Evolutionary conservation across 2,888 invertebrate genomes (phyloP), one percentile per base, ranked within the genome.

Genomic region (Chrysina gloriosa): DNA sequence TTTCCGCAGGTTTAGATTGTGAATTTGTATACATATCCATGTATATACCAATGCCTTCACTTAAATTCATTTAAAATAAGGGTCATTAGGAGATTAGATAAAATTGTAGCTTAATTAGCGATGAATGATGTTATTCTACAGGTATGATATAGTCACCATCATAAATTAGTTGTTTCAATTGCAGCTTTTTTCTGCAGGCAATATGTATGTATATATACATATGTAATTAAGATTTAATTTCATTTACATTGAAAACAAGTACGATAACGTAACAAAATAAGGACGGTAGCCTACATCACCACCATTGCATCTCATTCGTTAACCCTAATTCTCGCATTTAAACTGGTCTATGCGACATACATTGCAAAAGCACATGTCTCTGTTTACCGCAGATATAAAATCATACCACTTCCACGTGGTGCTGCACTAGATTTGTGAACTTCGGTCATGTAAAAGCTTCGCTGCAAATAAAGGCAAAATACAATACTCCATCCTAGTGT

Each of bases 341-440:
- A 81, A 80, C 83, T 81, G 82, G 82, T 82, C 82, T 81, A 82
- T 79, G 77, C 78, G 82, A 82, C 82, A 82, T 74, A 82, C 81
- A 77, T 82, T 80, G 79, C 76, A 78, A 75, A 75, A 75, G 74
- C 74, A 64, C 58, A 70, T 56, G 31, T 39, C 63, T 70, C 68
- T 70, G 70, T 70, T 74, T 72, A 73, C 75, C 77, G 74, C 70
- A 78, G 79, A 80, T 83, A 83, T 83, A 83, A 82, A 83, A 80
- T 79, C 78, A 78, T 81, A 77, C 76, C 77, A 77, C 78, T 77
- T 76, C 76, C 76, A 73, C 74, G 69, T 71, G 61, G 36, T 72
- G 77, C 79, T 77, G 78, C 82, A 82, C 82, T 82, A 80, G 77
- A 77, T 79, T 79, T 78, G 79, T 79, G 81, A 61, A 80, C 81